A percentile compares a stretch with the other conserved stretches of the same genome.
phyloP scores from a whole-genome alignment of 2,797 vertebrate species.

The Babyrousa celebensis region DNA sequence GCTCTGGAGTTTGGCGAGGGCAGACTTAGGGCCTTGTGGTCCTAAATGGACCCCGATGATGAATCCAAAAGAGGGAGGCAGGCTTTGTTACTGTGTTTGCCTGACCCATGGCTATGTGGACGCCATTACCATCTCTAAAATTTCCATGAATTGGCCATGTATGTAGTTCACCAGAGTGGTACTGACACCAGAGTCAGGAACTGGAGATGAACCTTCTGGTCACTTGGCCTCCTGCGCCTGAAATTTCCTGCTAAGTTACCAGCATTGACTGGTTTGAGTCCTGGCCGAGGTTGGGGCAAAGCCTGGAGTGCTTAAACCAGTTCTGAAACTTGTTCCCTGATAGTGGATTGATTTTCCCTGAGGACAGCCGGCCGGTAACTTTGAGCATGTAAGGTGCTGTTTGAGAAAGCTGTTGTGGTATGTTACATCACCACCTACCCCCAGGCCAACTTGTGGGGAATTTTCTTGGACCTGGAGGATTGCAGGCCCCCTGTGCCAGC shows the following conservation, averaged over 20 bases:
- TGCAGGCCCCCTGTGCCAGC: not conserved
- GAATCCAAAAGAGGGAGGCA: not conserved
- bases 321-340: not conserved
- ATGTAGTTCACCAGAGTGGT: not conserved
- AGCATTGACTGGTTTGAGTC: not conserved
- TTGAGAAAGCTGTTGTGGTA: not conserved
- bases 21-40: not conserved
- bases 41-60: not conserved
- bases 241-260: not conserved
- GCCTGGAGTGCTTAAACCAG: not conserved
- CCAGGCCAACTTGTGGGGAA: conserved; percentile 28
- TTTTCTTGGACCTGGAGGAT: not conserved
- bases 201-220: not conserved
- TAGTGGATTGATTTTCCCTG: not conserved
- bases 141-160: not conserved
- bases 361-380: not conserved
- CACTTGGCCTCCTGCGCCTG: not conserved
- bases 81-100: not conserved
- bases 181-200: not conserved
- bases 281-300: not conserved
- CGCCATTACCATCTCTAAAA: not conserved
- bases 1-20: not conserved
- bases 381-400: not conserved
- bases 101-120: not conserved
- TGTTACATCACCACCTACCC: not conserved